Conservation (phyloP, 2,797 vertebrate species). For the Pangasius djambal region DNA sequence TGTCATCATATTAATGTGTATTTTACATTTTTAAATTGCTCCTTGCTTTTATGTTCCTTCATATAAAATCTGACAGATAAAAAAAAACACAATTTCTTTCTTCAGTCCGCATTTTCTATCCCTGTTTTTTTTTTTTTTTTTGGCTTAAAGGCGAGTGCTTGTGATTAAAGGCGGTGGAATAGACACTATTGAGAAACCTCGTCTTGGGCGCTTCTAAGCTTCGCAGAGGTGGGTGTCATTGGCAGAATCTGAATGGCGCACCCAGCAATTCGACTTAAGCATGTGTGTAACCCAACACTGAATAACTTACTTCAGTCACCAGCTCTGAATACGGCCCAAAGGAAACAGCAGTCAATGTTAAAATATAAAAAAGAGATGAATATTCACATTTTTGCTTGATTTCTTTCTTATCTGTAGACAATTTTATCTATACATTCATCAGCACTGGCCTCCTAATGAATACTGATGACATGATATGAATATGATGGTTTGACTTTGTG, state of each 20-base stretch:
- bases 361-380: background rate
- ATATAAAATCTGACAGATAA: background rate
- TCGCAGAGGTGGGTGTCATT: too few relatives aligned
- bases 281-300: too few relatives aligned
- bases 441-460: background rate
- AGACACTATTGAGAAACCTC: too few relatives aligned
- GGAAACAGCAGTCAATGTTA: too few relatives aligned
- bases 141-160: background rate
- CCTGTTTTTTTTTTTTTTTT: background rate
- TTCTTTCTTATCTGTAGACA: background rate
- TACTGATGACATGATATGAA: too few relatives aligned
- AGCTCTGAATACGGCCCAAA: too few relatives aligned
- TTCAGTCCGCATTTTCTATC: background rate
- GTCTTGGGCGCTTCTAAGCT: too few relatives aligned
- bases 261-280: too few relatives aligned
- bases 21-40: background rate
- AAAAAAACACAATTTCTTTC: background rate
- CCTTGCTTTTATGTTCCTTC: background rate
- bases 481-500: too few relatives aligned
- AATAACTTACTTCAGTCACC: too few relatives aligned
- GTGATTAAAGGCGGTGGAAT: too few relatives aligned
- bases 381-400: background rate
- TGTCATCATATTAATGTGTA: background rate
- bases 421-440: background rate
- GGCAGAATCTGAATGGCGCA: too few relatives aligned